Evolutionary conservation across 2,797 vertebrate species (phyloP).

Genomic region (Phataginus tricuspis): DNA sequence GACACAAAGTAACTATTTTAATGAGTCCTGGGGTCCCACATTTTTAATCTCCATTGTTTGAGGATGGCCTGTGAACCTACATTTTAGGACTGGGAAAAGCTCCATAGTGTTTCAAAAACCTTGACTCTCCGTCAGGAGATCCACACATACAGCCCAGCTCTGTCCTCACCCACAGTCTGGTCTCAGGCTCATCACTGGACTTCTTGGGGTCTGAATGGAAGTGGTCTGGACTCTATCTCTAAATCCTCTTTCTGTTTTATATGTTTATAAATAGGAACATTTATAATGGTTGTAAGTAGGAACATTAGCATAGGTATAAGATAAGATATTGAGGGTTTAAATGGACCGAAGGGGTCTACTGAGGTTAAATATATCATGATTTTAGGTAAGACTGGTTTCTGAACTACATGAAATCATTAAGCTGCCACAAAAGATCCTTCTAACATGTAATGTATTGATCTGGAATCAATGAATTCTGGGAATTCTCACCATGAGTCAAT

Average conservation of each 20-base stretch:
- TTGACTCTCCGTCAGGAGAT: background rate
- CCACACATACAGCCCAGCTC: background rate
- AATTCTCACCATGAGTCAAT: background rate
- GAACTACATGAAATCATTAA: background rate
- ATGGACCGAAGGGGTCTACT: background rate
- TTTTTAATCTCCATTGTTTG: constrained; percentile 38
- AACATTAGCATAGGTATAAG: background rate
- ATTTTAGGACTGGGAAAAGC: background rate
- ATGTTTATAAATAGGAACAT: background rate
- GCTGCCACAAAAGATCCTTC: constrained; percentile 1
- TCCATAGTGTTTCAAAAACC: background rate
- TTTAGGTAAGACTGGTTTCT: constrained; percentile 31
- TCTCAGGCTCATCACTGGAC: background rate
- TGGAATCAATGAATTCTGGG: background rate
- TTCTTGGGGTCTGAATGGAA: background rate
- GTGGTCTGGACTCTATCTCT: background rate
- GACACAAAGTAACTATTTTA: background rate
- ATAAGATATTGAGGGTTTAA: background rate
- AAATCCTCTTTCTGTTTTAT: background rate
- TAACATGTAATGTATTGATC: background rate
- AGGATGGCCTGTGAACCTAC: background rate
- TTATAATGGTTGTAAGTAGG: background rate
- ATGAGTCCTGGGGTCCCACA: background rate
- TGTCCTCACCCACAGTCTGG: background rate
- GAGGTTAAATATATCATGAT: constrained; percentile 16